Evolutionary conservation across 2,797 vertebrate species (phyloP), one percentile per base, ranked within the genome.

Genomic region (Pseudochirops corinnae): DNA sequence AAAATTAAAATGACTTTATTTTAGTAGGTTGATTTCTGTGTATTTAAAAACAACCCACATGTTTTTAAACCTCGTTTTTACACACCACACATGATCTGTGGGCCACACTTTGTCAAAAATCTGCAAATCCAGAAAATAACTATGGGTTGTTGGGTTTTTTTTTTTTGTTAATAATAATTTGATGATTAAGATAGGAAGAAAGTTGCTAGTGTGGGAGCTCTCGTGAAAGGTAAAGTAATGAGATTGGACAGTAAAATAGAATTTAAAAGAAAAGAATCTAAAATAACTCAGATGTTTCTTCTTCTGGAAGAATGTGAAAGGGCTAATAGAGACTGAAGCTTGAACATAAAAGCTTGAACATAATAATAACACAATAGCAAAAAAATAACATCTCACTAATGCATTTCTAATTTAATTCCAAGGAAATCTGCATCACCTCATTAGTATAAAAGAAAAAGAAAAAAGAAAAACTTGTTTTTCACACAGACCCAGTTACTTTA

Each of bases 321-420:
- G 0, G 24, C 58, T 18, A 62, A 28, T 28, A 33, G 31, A 50
- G 1, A 50, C 50, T 92, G 52, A 93, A 90, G 58, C 90, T 95
- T 96, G 74, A 91, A 56, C 55, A 28, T 55, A 1, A 90, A 1
- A 46, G 2, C 46, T n/a, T n/a, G n/a, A n/a, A n/a, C n/a, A n/a
- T n/a, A n/a, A n/a, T n/a, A n/a, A n/a, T n/a, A n/a, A n/a, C n/a
- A n/a, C n/a, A n/a, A n/a, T 1, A 55, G 0, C 13, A 12, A 91
- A 14, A 0, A 93, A 94, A 94, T 93, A 21, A 92, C n/a, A 39
- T 90, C 29, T 91, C 93, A 33, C 0, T 67, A 39, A 95, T 94
- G 29, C 50, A 53, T 62, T 94, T 60, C 33, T 91, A 60, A 92
- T 31, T 92, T 92, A 92, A 46, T 82, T 82, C 39, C 21, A 82